Evolutionary conservation across 2,888 invertebrate genomes (phyloP), one percentile per base, ranked within the genome.

Genomic region (Mycalesis mineus): DNA sequence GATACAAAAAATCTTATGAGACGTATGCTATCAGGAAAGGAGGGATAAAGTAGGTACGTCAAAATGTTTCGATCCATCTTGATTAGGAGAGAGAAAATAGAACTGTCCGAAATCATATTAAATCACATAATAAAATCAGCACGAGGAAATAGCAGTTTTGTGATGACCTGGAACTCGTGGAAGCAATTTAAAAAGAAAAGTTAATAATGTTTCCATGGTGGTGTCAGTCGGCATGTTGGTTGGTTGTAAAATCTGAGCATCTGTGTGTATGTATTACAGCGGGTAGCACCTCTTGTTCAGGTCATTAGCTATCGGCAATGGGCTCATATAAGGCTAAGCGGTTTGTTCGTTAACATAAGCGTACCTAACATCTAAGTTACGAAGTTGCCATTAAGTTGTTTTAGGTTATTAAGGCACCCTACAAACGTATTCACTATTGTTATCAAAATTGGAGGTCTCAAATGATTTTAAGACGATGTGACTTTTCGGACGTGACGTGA

Each of bases 301-400:
- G 47, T 52, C 59, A 51, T 56, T 56, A 42, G 59, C 41, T 44
- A 55, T 61, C 55, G 50, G 37, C 50, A 29, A 50, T 50, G 14
- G 28, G 40, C 61, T 56, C 56, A 52, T 53, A 58, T 58, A 53
- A 36, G 29, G 58, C 44, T 53, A 61, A 58, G 50, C 37, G 49
- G 49, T 58, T 53, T 50, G 58, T 53, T 61, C 58, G 49, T 61
- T 61, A 61, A 45, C 52, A 40, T 49, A 49, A 49, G 15, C 29
- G 17, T 33, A 5, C 31, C 17, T 17, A 40, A 42, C 31, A 36
- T 55, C 36, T 11, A 51, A 51, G 39, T 50, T 29, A 28, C 40
- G 29, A 9, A 40, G 40, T 31, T 31, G 28, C 8, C 14, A 50
- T 50, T 28, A 14, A 39, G 50, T 28, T 50, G 37, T 50, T 39